Evolutionary conservation across 2,113 vertebrate species (phyloP).

Genomic region (Anolis sagrei): DNA sequence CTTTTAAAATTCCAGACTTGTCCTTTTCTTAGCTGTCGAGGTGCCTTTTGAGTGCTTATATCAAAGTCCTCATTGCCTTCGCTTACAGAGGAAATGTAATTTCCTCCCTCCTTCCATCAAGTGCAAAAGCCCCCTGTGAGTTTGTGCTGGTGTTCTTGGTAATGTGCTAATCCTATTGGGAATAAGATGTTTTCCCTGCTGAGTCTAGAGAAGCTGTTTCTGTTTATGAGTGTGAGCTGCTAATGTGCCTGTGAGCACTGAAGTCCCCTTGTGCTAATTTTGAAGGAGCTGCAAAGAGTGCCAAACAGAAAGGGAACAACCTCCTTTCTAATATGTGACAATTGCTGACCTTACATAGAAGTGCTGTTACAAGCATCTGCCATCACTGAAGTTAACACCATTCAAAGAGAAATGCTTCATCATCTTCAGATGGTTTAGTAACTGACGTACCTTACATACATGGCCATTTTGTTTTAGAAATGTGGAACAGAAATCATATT

Average conservation of each 20-base stretch:
- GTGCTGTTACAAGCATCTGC: neutral
- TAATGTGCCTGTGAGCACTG: neutral
- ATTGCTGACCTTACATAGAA: neutral
- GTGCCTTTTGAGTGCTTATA: conserved; percentile 12
- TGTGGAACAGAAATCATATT: neutral
- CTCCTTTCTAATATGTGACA: neutral
- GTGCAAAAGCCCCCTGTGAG: neutral
- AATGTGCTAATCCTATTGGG: neutral
- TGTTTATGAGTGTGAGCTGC: neutral
- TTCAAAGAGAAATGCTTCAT: neutral
- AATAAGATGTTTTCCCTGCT: neutral
- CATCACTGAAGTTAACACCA: neutral
- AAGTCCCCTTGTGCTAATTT: neutral
- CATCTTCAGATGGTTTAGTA: neutral
- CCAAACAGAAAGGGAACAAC: neutral
- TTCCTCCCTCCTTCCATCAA: neutral
- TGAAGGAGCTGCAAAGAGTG: neutral
- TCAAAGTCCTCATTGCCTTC: conserved; percentile 37
- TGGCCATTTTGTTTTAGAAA: neutral
- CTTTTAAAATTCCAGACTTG: conserved; percentile 46
- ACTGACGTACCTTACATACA: neutral
- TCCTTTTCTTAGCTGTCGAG: neutral
- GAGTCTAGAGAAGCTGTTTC: neutral
- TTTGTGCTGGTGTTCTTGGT: neutral
- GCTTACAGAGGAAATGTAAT: neutral